These are phyloP conservation scores for Mastacembelus armatus DNA, from an alignment of 2,797 vertebrate species.

Conservation along the genomic window DNA sequence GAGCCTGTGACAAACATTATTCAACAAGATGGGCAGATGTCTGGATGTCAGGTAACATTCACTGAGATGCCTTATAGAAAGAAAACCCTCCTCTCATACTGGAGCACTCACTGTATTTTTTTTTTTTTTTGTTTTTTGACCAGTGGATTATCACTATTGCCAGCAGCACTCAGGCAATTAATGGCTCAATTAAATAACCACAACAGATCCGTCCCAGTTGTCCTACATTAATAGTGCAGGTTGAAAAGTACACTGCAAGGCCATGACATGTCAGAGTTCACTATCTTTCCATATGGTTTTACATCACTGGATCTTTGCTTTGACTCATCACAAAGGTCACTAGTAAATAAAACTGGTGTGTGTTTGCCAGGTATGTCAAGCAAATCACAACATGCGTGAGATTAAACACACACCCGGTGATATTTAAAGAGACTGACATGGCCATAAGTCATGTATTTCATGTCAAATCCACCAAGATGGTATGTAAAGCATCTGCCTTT, in stretches of 20 bases:
- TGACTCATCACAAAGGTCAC: not conserved
- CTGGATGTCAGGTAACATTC: slow-evolving; percentile 55
- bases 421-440: slow-evolving; percentile 29
- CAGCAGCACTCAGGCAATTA: slow-evolving; percentile 24
- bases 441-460: slow-evolving; percentile 21
- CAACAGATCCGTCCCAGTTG: not conserved
- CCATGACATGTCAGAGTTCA: slow-evolving; percentile 1
- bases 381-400: slow-evolving; percentile 33
- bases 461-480: slow-evolving; percentile 17
- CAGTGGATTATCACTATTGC: slow-evolving; percentile 19
- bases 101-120: slow-evolving; percentile 13
- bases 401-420: slow-evolving; percentile 41
- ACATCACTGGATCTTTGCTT: slow-evolving; percentile 2
- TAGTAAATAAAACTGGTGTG: slow-evolving; percentile 7
- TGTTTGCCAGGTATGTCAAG: slow-evolving; percentile 10
- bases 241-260: slow-evolving; percentile 11
- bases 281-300: not conserved
- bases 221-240: slow-evolving; percentile 12
- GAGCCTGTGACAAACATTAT: slow-evolving; percentile 45
- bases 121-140: too few species aligned
- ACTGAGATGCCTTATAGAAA: slow-evolving; percentile 32
- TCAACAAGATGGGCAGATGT: slow-evolving; percentile 51
- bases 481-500: slow-evolving; percentile 22
- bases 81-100: slow-evolving; percentile 4
- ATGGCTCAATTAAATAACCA: slow-evolving; percentile 17